Evolutionary conservation across 2,888 invertebrate genomes (phyloP), one percentile per base, ranked within the genome.

Genomic region (Heterodera filipjevi): DNA sequence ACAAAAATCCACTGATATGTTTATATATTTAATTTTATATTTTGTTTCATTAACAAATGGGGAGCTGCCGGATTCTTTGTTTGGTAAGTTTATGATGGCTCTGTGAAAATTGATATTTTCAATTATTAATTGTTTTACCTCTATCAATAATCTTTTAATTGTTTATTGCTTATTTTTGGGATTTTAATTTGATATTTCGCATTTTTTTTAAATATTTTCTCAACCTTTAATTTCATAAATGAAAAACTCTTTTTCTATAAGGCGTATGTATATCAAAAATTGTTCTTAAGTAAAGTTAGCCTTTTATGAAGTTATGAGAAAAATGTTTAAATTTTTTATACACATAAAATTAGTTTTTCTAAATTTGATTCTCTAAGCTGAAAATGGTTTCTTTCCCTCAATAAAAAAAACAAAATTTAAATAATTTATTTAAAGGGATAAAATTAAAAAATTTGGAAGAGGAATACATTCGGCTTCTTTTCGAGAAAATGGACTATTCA

Each of bases 11-110:
- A 3, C 10, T 39, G 3, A 3, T 39, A 39, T 39, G 3, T 39
- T 39, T 39, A 6, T 39, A 39, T 39, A 39, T 39, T 39, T 59
- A 27, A 59, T n/a, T n/a, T 59, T n/a, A 27, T 59, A 22, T 59
- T 27, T 27, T 5, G n/a, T n/a, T 59, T 59, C 59, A 22, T 10
- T n/a, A 6, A 6, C 59, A 27, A 3, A 10, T 59, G n/a, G n/a
- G 8, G 27, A 59, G 27, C 59, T 59, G n/a, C 59, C 59, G 59
- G n/a, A 59, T 27, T 22, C 59, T 10, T 59, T 59, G 27, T 59
- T 59, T 59, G 27, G 59, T 59, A n/a, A 59, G n/a, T 59, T 59
- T 59, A n/a, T 59, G n/a, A n/a, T n/a, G n/a, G n/a, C n/a, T n/a
- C n/a, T n/a, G n/a, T 53, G 0, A 49, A 22, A 53, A 53, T 53